Evolutionary conservation across 2,888 invertebrate species (phyloP), one percentile per base, ranked within the genome.

Genomic region (Drosophila demipolita): DNA sequence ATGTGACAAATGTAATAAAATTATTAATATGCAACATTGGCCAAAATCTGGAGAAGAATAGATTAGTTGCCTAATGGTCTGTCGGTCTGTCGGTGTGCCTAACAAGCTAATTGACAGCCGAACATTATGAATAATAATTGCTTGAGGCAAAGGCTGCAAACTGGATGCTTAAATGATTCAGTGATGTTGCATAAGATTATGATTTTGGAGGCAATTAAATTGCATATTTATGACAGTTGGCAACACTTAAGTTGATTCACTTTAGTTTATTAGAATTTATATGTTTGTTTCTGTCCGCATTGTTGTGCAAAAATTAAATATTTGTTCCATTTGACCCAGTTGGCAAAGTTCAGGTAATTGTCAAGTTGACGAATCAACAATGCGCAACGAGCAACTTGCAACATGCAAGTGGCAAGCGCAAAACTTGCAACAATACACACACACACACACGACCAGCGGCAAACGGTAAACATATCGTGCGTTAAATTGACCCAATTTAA

Each of bases 1-100:
- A 83, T 80, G 80, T 82, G 84, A 72, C 75, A 73, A 70, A 77
- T 77, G 77, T 78, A 78, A 83, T 80, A 77, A 81, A 83, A 81
- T 75, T 67, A 64, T 70, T 48, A 54, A 55, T 60, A 58, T 42
- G 45, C n/a, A 20, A 0, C 20, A 1, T 63, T 63, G 52, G 67
- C 65, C 70, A 59, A 65, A 50, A 50, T 57, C 20, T 32, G 17
- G 64, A 38, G 40, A n/a, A 5, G 5, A 32, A 57, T 55, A 20
- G 40, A 38, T 55, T 55, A 55, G 54, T 55, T 55, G 36, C 4
- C n/a, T 4, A 38, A 26, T 38, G 26, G 38, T 38, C 1, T n/a
- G n/a, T n/a, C n/a, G n/a, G n/a, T n/a, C n/a, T 55, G 55, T 38
- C 26, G n/a, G 35, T 26, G 55, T 55, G 38, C 38, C 26, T 38